Evolutionary conservation across 2,113 vertebrate genomes (phyloP).

Genomic region (Colaptes auratus): DNA sequence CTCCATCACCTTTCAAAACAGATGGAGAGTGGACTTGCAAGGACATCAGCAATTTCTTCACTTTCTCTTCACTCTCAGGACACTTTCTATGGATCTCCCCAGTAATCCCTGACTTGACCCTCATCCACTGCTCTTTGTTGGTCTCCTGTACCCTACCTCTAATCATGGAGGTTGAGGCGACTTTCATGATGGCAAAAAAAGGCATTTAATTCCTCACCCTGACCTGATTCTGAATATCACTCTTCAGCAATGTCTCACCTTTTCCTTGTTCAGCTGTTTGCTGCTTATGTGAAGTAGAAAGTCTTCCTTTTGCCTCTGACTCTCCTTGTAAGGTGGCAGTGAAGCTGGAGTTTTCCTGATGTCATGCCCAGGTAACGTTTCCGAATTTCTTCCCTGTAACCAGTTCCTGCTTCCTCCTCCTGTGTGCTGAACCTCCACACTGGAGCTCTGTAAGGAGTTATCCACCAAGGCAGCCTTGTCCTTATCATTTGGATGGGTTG

Average conservation of each 20-base stretch:
- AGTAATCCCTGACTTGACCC: not conserved
- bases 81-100: not conserved
- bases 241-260: not conserved
- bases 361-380: rapidly evolving
- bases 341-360: not conserved
- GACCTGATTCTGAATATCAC: not conserved
- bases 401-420: not conserved
- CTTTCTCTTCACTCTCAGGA: too few relatives aligned
- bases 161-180: not conserved
- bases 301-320: not conserved
- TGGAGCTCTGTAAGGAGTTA: not conserved
- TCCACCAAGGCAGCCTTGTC: not conserved
- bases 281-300: not conserved
- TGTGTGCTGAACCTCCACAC: not conserved
- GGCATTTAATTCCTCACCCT: not conserved
- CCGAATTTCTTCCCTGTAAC: not conserved
- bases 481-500: not conserved
- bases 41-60: too few relatives aligned
- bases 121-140: not conserved
- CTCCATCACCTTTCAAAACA: not conserved
- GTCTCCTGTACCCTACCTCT: not conserved
- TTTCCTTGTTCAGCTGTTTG: rapidly evolving
- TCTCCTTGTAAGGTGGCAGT: not conserved
- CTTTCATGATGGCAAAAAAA: not conserved
- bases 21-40: not conserved